These are phyloP conservation scores for Chironomus tentans DNA, from an alignment of 2,888 invertebrate species.

Conservation along the genomic window DNA sequence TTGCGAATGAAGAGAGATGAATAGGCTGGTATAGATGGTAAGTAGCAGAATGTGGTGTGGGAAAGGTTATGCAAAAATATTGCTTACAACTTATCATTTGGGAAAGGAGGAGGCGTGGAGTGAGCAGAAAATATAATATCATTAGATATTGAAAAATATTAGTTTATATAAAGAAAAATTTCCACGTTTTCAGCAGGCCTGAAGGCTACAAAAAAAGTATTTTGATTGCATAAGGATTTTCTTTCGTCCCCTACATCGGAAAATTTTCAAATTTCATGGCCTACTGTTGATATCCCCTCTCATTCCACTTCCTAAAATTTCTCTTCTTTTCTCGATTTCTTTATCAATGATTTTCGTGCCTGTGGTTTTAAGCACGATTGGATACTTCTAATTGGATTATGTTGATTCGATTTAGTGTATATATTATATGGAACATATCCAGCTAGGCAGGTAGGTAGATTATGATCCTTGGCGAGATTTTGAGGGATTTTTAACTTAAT, in stretches of 20 bases:
- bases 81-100: not conserved
- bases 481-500: no score
- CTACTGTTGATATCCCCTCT: not conserved
- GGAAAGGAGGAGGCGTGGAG: not conserved
- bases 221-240: not conserved
- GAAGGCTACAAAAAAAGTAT: not conserved
- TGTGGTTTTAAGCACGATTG: constrained; percentile 14
- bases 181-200: constrained; percentile 1
- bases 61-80: not conserved
- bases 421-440: not conserved
- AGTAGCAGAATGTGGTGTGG: no score
- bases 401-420: not conserved
- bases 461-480: no score
- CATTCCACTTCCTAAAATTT: not conserved
- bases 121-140: not conserved
- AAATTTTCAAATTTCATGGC: not conserved
- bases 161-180: not conserved
- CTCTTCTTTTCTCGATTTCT: not conserved
- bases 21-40: no score
- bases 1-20: not conserved
- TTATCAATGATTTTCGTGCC: constrained; percentile 9
- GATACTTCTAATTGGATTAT: constrained; percentile 15
- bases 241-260: not conserved
- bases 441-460: no score
- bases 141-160: constrained; percentile 2